These are phyloP conservation scores for Xenopus borealis DNA, from an alignment of 2,113 vertebrate genomes.

Conservation along the genomic window DNA sequence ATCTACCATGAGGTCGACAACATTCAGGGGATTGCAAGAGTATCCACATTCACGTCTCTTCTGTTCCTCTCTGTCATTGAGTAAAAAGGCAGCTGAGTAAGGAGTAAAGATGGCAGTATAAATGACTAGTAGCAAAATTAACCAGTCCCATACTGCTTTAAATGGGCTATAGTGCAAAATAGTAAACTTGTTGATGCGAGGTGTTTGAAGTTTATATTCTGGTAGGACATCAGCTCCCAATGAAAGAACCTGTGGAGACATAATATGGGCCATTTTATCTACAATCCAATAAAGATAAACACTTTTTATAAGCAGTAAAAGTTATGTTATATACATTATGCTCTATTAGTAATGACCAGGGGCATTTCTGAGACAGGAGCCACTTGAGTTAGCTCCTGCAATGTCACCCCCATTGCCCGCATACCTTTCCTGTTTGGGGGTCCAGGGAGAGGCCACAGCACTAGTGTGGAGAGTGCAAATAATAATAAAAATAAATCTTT, in stretches of 20 bases:
- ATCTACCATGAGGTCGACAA: slow-evolving; percentile 97
- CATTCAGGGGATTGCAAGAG: slow-evolving; percentile 93
- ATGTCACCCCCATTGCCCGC: too few species aligned
- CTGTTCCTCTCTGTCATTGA: slow-evolving; percentile 92
- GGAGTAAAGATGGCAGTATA: slow-evolving; percentile 97
- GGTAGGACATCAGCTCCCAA: slow-evolving; percentile 95
- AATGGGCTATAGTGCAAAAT: slow-evolving; percentile 98
- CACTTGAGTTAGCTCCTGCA: too few species aligned
- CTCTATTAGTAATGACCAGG: too few species aligned
- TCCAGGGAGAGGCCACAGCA: too few species aligned
- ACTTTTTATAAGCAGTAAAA: too few species aligned
- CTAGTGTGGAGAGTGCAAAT: too few species aligned
- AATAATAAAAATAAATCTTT: too few species aligned
- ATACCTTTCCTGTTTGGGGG: too few species aligned
- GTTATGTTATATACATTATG: too few species aligned
- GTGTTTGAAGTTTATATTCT: slow-evolving; percentile 96
- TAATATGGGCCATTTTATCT: neutral
- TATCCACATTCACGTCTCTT: slow-evolving; percentile 92
- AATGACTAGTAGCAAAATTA: slow-evolving; percentile 93
- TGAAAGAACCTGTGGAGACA: slow-evolving; percentile 80
- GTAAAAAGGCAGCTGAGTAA: slow-evolving; percentile 95
- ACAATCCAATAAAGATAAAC: too few species aligned
- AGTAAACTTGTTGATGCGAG: slow-evolving; percentile 96
- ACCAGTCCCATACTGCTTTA: slow-evolving; percentile 98
- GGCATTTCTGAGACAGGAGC: too few species aligned